These are phyloP conservation scores for Gallinago paraguaiae DNA, from an alignment of 2,113 vertebrate species.

Conservation along the genomic window DNA sequence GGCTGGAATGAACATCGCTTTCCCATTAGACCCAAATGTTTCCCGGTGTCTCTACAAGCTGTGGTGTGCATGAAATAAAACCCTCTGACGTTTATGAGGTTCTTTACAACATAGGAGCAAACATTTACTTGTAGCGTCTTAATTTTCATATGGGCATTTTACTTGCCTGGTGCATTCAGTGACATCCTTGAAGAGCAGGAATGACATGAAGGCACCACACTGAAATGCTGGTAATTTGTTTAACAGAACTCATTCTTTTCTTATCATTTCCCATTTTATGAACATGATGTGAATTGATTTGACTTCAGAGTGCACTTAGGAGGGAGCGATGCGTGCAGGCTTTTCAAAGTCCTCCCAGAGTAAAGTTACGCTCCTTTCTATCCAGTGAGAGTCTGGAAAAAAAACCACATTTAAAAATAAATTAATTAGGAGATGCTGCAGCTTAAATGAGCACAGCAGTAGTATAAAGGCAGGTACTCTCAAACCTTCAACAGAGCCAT, in stretches of 20 bases:
- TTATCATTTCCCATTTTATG: constrained; percentile 54
- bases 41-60: not conserved
- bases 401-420: not conserved
- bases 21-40: constrained; percentile 22
- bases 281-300: constrained; percentile 49
- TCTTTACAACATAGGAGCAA: constrained; percentile 37
- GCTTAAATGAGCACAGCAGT: not conserved
- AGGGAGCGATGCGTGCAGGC: not conserved
- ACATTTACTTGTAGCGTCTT: constrained; percentile 45
- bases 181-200: constrained; percentile 33
- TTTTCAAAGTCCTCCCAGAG: not conserved
- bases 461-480: not conserved
- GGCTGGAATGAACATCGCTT: not conserved
- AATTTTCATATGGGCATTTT: constrained; percentile 51
- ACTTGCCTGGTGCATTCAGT: not conserved
- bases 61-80: constrained; percentile 37
- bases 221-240: constrained; percentile 60
- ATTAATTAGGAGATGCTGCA: not conserved
- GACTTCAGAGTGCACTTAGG: constrained; percentile 45
- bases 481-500: not conserved
- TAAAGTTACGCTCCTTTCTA: not conserved
- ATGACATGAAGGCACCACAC: constrained; percentile 18
- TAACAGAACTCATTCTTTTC: constrained; percentile 56
- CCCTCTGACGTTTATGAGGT: constrained; percentile 38
- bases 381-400: not conserved